phyloP scores from a whole-genome alignment of 2,113 vertebrate genomes.

The Nothoprocta perdicaria region DNA sequence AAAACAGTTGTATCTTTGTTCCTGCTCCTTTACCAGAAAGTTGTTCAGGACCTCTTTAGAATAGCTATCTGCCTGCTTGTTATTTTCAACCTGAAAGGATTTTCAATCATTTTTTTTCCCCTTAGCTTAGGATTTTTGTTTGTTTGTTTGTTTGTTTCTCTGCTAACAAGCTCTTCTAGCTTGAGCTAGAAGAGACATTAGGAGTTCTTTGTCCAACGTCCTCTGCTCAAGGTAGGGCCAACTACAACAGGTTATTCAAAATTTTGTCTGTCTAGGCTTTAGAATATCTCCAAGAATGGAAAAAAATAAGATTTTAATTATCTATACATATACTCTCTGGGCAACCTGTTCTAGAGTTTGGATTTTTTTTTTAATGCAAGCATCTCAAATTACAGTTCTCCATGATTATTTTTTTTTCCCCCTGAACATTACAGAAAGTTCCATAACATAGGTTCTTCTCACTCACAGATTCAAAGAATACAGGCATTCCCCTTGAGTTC shows the following conservation, averaged over 20 bases:
- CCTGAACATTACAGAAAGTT: neutral
- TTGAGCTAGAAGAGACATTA: neutral
- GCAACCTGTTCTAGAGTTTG: neutral
- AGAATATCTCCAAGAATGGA: neutral
- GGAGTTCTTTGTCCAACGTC: neutral
- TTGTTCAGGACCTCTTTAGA: neutral
- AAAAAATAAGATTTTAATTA: neutral
- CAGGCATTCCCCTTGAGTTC: neutral
- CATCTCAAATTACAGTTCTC: neutral
- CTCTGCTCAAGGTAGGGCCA: neutral
- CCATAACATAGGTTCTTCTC: neutral
- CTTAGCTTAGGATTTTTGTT: neutral
- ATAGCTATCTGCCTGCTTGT: neutral
- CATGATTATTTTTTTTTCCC: fast-evolving
- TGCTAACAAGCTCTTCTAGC: neutral
- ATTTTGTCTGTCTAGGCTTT: neutral
- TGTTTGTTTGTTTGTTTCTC: neutral
- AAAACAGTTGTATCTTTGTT: neutral
- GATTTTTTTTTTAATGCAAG: neutral
- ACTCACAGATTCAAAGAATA: neutral
- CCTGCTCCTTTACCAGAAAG: neutral
- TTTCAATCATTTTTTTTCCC: neutral
- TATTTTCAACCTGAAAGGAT: neutral
- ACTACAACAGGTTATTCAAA: neutral
- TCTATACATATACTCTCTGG: neutral